phyloP scores from a whole-genome alignment of 2,797 vertebrate species.

The Poecile montanus region DNA sequence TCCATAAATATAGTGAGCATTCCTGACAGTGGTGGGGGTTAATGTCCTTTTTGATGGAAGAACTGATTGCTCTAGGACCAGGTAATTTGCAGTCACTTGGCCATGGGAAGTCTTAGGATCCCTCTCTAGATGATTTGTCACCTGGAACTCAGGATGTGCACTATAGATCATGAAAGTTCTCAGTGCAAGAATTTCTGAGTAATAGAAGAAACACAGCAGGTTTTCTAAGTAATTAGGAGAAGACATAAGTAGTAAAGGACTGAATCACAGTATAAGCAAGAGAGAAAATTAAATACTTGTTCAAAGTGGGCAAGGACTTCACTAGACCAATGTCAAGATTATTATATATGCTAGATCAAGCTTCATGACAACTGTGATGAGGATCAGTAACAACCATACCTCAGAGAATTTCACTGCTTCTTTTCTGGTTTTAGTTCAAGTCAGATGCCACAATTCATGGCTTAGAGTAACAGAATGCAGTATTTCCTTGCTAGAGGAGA shows the following conservation, averaged over 20 bases:
- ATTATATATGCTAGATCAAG: background rate
- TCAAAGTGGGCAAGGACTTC: background rate
- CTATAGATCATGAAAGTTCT: background rate
- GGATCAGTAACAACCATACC: background rate
- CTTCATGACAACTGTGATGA: background rate
- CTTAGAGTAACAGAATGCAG: background rate
- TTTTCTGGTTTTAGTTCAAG: background rate
- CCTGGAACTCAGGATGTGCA: background rate
- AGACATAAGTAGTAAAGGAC: background rate
- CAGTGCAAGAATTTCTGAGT: background rate
- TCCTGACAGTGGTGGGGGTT: background rate
- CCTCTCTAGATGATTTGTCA: background rate
- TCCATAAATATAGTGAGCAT: background rate
- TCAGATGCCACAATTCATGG: background rate
- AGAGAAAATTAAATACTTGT: background rate
- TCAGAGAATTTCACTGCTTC: background rate
- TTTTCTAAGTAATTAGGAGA: constrained; percentile 1
- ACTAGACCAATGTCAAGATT: background rate
- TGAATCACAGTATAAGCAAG: background rate
- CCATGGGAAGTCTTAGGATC: background rate
- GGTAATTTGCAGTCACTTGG: background rate
- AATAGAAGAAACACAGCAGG: background rate
- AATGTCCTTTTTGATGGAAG: background rate
- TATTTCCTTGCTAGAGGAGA: background rate
- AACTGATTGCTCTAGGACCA: background rate